These are phyloP conservation scores for Picathartes gymnocephalus DNA, from an alignment of 2,113 vertebrate species.

Conservation along the genomic window DNA sequence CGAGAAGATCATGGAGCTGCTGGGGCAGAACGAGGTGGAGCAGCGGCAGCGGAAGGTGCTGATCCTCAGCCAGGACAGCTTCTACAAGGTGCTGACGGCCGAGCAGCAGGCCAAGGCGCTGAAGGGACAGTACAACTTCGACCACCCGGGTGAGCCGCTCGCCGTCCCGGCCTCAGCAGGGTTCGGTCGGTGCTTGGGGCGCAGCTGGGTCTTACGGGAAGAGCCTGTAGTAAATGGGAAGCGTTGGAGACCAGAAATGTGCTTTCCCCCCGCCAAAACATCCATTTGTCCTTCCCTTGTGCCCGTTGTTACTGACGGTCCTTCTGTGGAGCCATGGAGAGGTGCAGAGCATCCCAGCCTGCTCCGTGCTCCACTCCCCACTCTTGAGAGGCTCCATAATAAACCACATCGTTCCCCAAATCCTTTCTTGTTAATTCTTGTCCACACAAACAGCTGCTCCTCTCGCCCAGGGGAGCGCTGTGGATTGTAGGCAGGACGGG, in stretches of 20 bases:
- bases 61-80: constrained; percentile 93
- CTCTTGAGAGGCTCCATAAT: neutral
- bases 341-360: neutral
- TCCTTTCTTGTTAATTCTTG: neutral
- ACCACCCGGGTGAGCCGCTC: constrained; percentile 85
- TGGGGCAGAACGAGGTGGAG: constrained; percentile 95
- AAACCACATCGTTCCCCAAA: neutral
- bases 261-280: neutral
- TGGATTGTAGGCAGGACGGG: rapidly evolving
- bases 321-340: neutral
- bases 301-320: neutral
- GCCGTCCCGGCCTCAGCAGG: rapidly evolving
- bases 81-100: constrained; percentile 88
- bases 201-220: rapidly evolving
- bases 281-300: neutral
- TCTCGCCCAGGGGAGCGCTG: rapidly evolving
- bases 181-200: rapidly evolving
- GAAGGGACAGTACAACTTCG: constrained; percentile 97
- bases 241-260: neutral
- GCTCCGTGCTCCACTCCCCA: rapidly evolving
- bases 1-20: constrained; percentile 97
- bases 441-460: neutral
- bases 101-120: constrained; percentile 92
- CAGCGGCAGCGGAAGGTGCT: constrained; percentile 89
- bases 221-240: rapidly evolving